A percentile compares a stretch with the other conserved stretches of the same genome.
Evolutionary conservation across 2,113 vertebrate species (phyloP).

Genomic region (Boleophthalmus pectinirostris): DNA sequence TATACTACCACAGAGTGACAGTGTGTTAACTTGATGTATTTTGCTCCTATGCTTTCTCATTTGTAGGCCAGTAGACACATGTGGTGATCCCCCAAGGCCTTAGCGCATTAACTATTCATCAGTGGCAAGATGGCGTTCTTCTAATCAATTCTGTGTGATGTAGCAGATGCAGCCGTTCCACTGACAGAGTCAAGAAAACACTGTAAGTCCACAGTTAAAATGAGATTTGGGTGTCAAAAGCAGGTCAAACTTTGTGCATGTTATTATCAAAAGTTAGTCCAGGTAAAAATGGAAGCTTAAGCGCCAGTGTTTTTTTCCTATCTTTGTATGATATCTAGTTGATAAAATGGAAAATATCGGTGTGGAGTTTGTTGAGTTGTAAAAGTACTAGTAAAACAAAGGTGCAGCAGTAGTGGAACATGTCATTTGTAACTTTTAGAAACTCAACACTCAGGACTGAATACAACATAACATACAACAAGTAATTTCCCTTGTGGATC

Average conservation of each 20-base stretch:
- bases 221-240: background rate
- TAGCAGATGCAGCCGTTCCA: constrained; percentile 40
- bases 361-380: too few relatives aligned
- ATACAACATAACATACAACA: too few relatives aligned
- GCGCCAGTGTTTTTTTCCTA: background rate
- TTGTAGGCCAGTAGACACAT: constrained; percentile 58
- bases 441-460: too few relatives aligned
- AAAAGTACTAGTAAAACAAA: too few relatives aligned
- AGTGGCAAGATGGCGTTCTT: constrained; percentile 69
- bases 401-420: too few relatives aligned
- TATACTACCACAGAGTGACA: background rate
- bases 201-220: background rate
- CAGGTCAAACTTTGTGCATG: background rate
- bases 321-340: background rate
- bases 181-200: constrained; percentile 25
- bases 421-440: too few relatives aligned
- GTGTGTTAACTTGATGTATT: background rate
- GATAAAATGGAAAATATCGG: background rate
- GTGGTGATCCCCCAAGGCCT: constrained; percentile 44
- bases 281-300: background rate
- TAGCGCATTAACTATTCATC: constrained; percentile 68
- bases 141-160: constrained; percentile 71
- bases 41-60: constrained; percentile 29
- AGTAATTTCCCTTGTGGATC: too few relatives aligned
- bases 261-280: background rate